Base-by-base conservation (phyloP, 30 jellyfish, hydroid and myxozoan species). In the Turritopsis rubra region DNA sequence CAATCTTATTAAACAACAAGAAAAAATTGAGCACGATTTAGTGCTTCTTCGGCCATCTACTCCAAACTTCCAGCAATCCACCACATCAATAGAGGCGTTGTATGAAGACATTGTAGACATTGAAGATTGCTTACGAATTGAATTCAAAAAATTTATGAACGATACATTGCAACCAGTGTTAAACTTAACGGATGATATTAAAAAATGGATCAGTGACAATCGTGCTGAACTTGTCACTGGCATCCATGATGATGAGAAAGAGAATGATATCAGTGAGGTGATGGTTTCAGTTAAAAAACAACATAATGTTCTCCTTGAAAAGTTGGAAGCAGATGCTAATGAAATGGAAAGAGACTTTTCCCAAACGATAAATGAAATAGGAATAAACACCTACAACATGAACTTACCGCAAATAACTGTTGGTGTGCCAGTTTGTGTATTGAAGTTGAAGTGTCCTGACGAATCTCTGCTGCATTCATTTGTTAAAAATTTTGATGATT, bases 271-370 rank as follows among this genome's bases (percentile, higher is more conserved):
- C 1, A 24, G 21, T 13, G 87, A 80, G 73, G 89, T 80, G 29
- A 82, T 88, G 21, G 60, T 53, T 18, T 92, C 98, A 16, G 98
- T 92, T 27, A 88, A 92, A 81, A 1, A 66, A 25, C 98, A 92
- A 73, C 96, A 92, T 70, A 66, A 60, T 13, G 74, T 0, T 19
- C 30, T 92, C 19, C 20, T 83, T 16, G 85, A 81, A 60, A 66
- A 78, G 75, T 91, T 92, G 1, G 82, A 81, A 18, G 81, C 84
- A 71, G 95, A 92, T 21, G 91, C 84, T 71, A 84, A 25, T 17
- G 54, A 3, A 41, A n/a, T 84, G 21, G 89, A 84, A 66, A 21
- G 54, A 22, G 93, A 87, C 28, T 22, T 92, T 4, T 84, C 72
- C 1, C 52, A 16, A 1, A 28, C 28, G 19, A 81, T 86, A 87